Conservation (phyloP, 2,113 vertebrate species). For the Calyptommatus sinebrachiatus region DNA sequence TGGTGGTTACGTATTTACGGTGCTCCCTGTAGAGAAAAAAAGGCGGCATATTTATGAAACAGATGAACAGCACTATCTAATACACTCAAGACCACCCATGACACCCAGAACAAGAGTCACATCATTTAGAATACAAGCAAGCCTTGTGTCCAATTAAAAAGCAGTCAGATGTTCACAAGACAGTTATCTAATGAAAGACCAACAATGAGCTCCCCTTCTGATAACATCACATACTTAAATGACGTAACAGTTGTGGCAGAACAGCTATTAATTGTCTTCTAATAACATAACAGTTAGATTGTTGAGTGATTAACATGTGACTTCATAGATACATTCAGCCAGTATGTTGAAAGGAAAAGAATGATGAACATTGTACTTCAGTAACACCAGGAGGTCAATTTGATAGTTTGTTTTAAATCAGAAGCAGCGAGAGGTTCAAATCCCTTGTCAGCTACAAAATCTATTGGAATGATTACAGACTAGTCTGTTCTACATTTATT, state of each 20-base stretch:
- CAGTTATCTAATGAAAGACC: not conserved
- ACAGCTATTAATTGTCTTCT: not conserved
- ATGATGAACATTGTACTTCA: too few relatives aligned
- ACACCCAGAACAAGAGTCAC: not conserved
- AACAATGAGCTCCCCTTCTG: not conserved
- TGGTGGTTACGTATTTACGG: conserved; percentile 30
- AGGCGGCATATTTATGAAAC: not conserved
- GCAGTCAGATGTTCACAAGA: not conserved
- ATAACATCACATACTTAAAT: not conserved
- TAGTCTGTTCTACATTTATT: not conserved
- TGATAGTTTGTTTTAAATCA: not conserved
- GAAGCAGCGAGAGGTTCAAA: not conserved
- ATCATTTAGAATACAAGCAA: not conserved
- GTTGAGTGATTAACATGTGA: too few relatives aligned
- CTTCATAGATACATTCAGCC: too few relatives aligned
- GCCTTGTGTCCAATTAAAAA: not conserved
- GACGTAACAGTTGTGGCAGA: not conserved
- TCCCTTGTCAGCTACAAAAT: not conserved
- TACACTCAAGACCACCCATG: not conserved
- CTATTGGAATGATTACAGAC: not conserved
- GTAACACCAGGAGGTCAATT: too few relatives aligned
- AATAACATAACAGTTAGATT: too few relatives aligned
- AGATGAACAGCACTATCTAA: not conserved
- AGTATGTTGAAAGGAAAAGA: too few relatives aligned
- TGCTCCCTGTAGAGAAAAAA: conserved; percentile 41